Evolutionary conservation across 2,888 invertebrate species (phyloP).

Genomic region (Spodoptera picta): DNA sequence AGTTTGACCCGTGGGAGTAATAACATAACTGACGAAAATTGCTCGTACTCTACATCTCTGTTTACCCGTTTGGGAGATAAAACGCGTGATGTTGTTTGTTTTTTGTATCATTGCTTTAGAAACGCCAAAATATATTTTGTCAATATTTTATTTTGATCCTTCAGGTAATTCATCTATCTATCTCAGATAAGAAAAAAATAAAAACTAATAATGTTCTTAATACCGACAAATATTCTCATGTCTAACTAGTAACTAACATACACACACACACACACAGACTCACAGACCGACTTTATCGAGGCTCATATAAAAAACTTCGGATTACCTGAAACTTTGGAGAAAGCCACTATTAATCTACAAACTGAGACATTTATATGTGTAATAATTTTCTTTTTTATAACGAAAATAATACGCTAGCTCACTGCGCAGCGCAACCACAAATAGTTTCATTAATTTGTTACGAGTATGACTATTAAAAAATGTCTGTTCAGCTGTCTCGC

Average conservation of each 20-base stretch:
- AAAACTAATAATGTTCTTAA: too few relatives aligned
- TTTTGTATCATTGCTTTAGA: too few relatives aligned
- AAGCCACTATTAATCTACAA: slow-evolving; percentile 44
- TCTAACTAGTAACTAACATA: background rate
- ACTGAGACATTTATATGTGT: slow-evolving; percentile 46
- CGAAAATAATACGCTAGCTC: slow-evolving; percentile 25
- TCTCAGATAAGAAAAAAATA: too few relatives aligned
- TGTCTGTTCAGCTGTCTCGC: background rate
- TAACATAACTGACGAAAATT: too few relatives aligned
- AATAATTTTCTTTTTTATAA: slow-evolving; percentile 36
- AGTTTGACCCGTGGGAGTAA: too few relatives aligned
- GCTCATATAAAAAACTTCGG: slow-evolving; percentile 33
- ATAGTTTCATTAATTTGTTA: slow-evolving; percentile 11
- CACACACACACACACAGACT: background rate
- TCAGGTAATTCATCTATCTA: too few relatives aligned
- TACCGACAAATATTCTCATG: too few relatives aligned
- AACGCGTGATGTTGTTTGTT: too few relatives aligned
- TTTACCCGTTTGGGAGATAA: too few relatives aligned
- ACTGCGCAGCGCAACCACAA: slow-evolving; percentile 12
- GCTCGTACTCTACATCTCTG: too few relatives aligned
- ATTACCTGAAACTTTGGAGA: slow-evolving; percentile 33
- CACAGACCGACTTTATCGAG: slow-evolving; percentile 7
- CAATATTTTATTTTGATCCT: too few relatives aligned
- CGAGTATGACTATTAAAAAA: background rate
- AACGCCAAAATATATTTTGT: too few relatives aligned